Evolutionary conservation across 2,888 invertebrate species (phyloP).

Genomic region (Scelioninae gen. 1): DNA sequence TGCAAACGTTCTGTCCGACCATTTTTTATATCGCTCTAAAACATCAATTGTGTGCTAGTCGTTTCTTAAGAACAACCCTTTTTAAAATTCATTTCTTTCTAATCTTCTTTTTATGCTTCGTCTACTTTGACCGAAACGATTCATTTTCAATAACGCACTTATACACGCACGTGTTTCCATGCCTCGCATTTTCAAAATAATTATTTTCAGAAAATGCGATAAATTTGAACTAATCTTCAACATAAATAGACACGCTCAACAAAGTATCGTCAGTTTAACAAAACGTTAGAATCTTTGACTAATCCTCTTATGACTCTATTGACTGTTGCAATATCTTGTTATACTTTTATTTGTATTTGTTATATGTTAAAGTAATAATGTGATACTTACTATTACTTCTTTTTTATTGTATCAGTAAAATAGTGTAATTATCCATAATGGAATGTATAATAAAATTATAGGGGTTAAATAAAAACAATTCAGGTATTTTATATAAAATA

Average conservation of each 20-base stretch:
- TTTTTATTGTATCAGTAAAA: too few species aligned
- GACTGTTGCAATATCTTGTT: background rate
- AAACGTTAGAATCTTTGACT: slow-evolving; percentile 1
- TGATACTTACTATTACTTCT: too few species aligned
- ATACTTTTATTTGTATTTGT: too few species aligned
- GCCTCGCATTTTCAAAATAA: background rate
- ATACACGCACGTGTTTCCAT: background rate
- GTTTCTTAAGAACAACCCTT: background rate
- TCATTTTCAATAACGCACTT: background rate
- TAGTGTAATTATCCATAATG: too few species aligned
- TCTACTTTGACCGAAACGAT: background rate
- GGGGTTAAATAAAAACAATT: too few species aligned
- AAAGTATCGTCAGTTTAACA: background rate
- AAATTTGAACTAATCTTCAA: background rate
- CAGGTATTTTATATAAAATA: too few species aligned
- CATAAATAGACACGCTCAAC: background rate
- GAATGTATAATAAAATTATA: too few species aligned
- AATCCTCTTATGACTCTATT: slow-evolving; percentile 23
- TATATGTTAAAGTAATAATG: too few species aligned
- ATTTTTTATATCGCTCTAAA: background rate
- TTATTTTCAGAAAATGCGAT: slow-evolving; percentile 24
- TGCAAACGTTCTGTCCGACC: background rate
- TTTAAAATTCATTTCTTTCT: background rate
- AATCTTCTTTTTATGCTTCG: slow-evolving; percentile 3
- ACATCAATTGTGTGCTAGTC: background rate